Evolutionary conservation across 2,113 vertebrate genomes (phyloP), one percentile per base, ranked within the genome.

Genomic region (Neolamprologus modestus): DNA sequence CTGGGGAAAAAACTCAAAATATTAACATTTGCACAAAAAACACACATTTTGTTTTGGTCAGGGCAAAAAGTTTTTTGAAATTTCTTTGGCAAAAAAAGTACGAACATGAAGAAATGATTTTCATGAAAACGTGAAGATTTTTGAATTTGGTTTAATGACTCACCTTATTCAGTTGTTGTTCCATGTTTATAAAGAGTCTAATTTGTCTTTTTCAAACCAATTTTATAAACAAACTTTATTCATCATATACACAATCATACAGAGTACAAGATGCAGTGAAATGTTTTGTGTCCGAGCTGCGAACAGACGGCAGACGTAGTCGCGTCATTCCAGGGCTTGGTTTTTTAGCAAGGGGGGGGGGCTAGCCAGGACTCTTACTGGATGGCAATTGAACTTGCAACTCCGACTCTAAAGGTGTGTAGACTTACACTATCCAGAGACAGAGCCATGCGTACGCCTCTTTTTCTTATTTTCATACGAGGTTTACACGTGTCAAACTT

Each of bases 211-310:
- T 63, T 63, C 16, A 33, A 61, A 33, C 16, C 0, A 19, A 33
- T 33, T 61, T 61, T 61, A 31, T 31, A 1, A 6, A 61, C 14
- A 33, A 61, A 61, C 28, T 61, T 61, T 33, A 19, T 61, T 33
- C 0, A 0, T 61, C 57, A 61, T 1, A 10, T 33, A 61, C 28
- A 61, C 57, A 61, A 9, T 59, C 14, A 59, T 6, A 59, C 3
- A 33, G 3, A 33, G 16, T 0, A 33, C 5, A 4, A 33, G 3
- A 6, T 1, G 5, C 57, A 33, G 0, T 61, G 0, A 61, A 61
- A 19, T 33, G 28, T 33, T 61, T 61, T 61, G 28, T 33, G 8
- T 61, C 26, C 0, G 2, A 61, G 57, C 14, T 31, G 26, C 3
- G 1, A 0, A 10, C 57, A 61, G 0, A 9, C 1, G 2, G 57